Evolutionary conservation across 2,888 invertebrate species (phyloP).

Genomic region (Folsomia candida): DNA sequence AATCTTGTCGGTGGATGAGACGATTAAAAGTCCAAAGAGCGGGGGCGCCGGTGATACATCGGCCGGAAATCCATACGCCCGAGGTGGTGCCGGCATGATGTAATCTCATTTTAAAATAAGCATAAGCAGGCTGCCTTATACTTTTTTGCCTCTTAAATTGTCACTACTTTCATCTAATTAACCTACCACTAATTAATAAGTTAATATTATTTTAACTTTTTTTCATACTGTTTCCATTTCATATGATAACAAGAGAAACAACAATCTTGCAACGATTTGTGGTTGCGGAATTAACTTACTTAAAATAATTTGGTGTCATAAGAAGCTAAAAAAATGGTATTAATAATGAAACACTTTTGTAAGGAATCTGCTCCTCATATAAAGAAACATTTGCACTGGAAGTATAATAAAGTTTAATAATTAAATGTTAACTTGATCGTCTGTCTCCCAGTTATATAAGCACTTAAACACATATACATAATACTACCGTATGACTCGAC

Average conservation of each 20-base stretch:
- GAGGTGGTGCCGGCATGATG: slow-evolving; percentile 13
- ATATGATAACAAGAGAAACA: background rate
- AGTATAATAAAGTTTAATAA: background rate
- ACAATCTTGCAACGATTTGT: too few relatives aligned
- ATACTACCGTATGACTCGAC: too few relatives aligned
- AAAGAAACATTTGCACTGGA: background rate
- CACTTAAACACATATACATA: too few relatives aligned
- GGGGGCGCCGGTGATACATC: slow-evolving; percentile 56
- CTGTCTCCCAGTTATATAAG: too few relatives aligned
- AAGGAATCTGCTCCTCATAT: too few relatives aligned
- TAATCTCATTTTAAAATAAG: background rate
- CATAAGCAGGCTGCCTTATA: too few relatives aligned
- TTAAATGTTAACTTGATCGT: too few relatives aligned
- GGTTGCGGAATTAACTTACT: background rate
- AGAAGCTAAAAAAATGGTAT: too few relatives aligned
- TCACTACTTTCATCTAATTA: background rate
- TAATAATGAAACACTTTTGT: background rate
- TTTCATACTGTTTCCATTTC: background rate
- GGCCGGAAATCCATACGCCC: slow-evolving; percentile 46
- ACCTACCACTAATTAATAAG: background rate
- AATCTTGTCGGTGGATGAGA: slow-evolving; percentile 96
- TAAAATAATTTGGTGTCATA: too few relatives aligned
- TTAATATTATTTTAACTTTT: background rate
- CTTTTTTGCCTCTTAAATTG: too few relatives aligned
- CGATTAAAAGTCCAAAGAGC: slow-evolving; percentile 86